Evolutionary conservation across 2,113 vertebrate species (phyloP).

Genomic region (Crotalus tigris): DNA sequence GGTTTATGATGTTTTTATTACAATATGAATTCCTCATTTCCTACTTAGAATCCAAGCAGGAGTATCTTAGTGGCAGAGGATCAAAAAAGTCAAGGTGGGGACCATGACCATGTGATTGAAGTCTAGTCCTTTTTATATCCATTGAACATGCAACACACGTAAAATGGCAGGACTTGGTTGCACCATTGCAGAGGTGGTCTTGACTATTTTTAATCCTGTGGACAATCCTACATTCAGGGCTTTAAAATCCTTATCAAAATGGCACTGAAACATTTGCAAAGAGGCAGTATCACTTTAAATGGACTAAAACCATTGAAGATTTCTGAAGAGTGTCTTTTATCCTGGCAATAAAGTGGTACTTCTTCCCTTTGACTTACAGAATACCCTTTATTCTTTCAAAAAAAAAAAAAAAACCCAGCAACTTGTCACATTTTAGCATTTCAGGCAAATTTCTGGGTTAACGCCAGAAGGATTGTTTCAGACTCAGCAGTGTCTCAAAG

Average conservation of each 20-base stretch:
- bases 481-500: background rate
- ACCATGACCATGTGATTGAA: background rate
- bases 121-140: background rate
- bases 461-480: background rate
- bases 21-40: background rate
- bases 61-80: background rate
- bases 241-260: background rate
- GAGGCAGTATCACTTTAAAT: background rate
- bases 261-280: background rate
- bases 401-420: rapidly evolving
- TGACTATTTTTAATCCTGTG: background rate
- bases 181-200: background rate
- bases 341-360: background rate
- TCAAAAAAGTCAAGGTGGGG: background rate
- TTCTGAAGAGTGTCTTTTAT: background rate
- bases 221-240: background rate
- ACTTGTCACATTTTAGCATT: background rate
- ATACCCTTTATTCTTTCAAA: background rate
- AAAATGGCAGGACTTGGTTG: background rate
- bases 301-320: background rate
- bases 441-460: background rate
- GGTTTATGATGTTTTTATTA: background rate
- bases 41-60: background rate
- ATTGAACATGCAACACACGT: background rate
- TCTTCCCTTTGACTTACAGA: background rate